These are phyloP conservation scores for Pseudomugil tenellus DNA, from an alignment of 2,797 vertebrate species.

Conservation along the genomic window DNA sequence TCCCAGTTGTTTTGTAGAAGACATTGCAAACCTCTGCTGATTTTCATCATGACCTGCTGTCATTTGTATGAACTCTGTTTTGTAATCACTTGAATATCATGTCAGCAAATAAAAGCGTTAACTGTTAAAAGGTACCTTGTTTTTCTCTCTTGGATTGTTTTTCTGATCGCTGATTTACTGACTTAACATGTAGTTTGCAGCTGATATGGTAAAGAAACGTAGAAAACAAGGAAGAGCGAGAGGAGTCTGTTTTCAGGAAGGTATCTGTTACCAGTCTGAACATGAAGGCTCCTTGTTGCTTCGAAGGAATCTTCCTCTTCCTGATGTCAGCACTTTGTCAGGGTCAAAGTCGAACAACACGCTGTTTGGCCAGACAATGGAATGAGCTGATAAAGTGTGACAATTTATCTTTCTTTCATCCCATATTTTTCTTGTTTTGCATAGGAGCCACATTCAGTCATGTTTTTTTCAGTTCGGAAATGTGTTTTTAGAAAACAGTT, in stretches of 20 bases:
- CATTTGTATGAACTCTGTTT: neutral
- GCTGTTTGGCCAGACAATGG: neutral
- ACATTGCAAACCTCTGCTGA: neutral
- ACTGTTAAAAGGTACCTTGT: neutral
- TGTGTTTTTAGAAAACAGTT: neutral
- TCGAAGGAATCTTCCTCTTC: constrained; percentile 16
- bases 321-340: constrained; percentile 34
- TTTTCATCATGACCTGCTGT: neutral
- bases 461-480: neutral
- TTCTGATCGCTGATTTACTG: neutral
- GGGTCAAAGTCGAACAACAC: constrained; percentile 26
- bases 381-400: neutral
- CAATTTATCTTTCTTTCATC: neutral
- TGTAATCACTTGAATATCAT: fast-evolving
- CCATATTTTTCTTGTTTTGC: neutral
- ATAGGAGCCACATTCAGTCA: neutral
- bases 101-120: neutral
- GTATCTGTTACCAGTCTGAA: constrained; percentile 31
- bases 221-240: constrained; percentile 7
- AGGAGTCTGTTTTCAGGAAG: constrained; percentile 17
- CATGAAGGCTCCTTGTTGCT: constrained; percentile 27
- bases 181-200: constrained; percentile 1
- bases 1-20: neutral
- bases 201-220: constrained; percentile 13
- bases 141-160: neutral